Base-by-base conservation (phyloP, 2,888 invertebrate species). In the Hofmannophila pseudospretella region DNA sequence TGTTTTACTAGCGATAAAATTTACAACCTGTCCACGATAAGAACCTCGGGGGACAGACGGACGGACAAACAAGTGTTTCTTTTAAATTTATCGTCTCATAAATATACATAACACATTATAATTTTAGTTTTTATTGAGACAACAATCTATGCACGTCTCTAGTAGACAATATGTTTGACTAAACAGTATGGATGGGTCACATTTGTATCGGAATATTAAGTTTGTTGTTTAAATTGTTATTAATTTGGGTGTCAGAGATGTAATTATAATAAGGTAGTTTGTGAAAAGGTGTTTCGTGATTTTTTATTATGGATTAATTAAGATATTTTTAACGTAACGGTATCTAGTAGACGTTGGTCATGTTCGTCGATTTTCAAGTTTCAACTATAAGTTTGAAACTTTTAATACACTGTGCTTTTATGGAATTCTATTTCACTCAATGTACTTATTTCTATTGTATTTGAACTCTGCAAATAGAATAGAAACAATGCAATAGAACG, bases 61-160 rank as follows among this genome's bases (percentile, higher is more conserved):
- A 48, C 54, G 47, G 56, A 64, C 65, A 58, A 58, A 57, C 58
- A 56, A 45, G 44, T 62, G 57, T 47, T 41, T 41, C 47, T 58
- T 63, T 63, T 56, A 58, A 64, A 58, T 71, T 72, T 68, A 68
- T 69, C 58, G 58, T 66, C 57, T 61, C 65, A 59, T 69, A 67
- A 72, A 72, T 62, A 63, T 54, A 62, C 53, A 56, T 61, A 58
- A 58, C 57, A 57, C 49, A 48, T 57, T 53, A 50, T 49, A 54
- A 45, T 45, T 47, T 42, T 31, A n/a, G 25, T 19, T 16, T 41
- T 33, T 23, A 32, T 34, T 22, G 16, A 28, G 8, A 35, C 35
- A 28, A 35, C 19, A 4, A 19, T 27, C 2, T 7, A 27, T 19
- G 8, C 27, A 13, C 26, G 26, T 26, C 12, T 14, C 11, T n/a